Conservation (phyloP, 1,140 invertebrate genomes). For the Diorhabda carinulata region DNA sequence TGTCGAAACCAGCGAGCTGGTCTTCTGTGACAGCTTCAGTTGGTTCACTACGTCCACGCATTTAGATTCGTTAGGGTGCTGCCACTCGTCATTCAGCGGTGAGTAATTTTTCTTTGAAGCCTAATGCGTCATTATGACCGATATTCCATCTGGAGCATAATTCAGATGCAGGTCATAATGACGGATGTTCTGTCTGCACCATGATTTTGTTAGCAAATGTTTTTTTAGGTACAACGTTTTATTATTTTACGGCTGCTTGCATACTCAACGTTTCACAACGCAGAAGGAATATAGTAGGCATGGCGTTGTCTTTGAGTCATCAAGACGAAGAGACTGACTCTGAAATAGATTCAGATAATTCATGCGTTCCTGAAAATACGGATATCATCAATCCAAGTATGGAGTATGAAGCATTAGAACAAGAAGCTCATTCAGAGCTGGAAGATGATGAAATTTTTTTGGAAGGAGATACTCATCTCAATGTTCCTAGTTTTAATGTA, state of each 20-base stretch:
- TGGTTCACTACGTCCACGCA: no score
- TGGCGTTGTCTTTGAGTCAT: neutral
- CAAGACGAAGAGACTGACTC: neutral
- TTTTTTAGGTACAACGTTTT: constrained; percentile 1
- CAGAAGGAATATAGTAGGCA: neutral
- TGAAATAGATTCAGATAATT: constrained; percentile 1
- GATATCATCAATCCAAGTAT: neutral
- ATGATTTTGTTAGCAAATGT: neutral
- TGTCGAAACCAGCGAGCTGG: no score
- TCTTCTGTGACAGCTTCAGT: no score
- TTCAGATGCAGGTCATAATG: constrained; percentile 1
- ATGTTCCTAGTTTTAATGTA: no score
- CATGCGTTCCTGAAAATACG: constrained; percentile 1
- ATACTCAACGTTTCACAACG: neutral
- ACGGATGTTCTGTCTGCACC: neutral
- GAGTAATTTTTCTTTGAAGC: no score
- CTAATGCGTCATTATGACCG: no score
- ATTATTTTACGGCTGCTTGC: neutral
- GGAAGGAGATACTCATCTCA: no score
- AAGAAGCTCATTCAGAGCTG: no score
- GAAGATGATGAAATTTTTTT: no score
- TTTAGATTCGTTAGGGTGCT: no score
- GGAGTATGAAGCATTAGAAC: no score
- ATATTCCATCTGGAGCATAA: neutral
- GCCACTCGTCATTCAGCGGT: no score